Base-by-base conservation (phyloP, 2,888 invertebrate species). In the Ethmia dodecea region DNA sequence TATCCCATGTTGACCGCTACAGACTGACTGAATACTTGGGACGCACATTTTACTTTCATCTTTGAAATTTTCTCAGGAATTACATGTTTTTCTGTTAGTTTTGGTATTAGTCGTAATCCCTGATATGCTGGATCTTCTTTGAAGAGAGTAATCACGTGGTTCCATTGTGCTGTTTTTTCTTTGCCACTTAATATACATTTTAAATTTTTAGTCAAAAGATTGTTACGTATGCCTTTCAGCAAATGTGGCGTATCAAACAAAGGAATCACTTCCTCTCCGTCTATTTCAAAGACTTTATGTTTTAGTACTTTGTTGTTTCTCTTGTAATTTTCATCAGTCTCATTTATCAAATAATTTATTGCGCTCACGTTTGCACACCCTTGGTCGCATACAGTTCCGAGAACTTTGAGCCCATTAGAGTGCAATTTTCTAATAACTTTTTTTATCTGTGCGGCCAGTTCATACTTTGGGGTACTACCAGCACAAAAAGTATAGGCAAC, bases 21-120 rank as follows among this genome's bases (percentile, higher is more conserved):
- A 33, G 51, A 52, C 3, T 36, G 28, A 22, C 59, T 60, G 29
- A 56, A 55, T 13, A 60, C 10, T 30, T 54, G 56, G 1, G 42
- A 36, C 1, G 53, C 57, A 20, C 33, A 46, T 44, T 55, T 55
- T 0, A 54, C 51, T 27, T 53, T 54, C 46, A 52, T 52, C 43
- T 48, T 49, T 0, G 43, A 37, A 0, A 53, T 32, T 45, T 53
- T 53, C 6, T 42, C 28, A 6, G 42, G 43, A n/a, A 40, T 22
- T 0, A 46, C 34, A 11, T 55, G 58, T 11, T 28, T 24, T 13
- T 53, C 53, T 0, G 53, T 49, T 26, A 60, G 16, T 29, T 56
- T 58, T 6, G 40, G 44, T 3, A 56, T 32, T 5, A 57, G 26
- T 33, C 45, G 37, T 13, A 51, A 12, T 1, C 49, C 50, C 27